Base-by-base conservation (phyloP, 2,888 invertebrate species). In the Yponomeuta cagnagella region DNA sequence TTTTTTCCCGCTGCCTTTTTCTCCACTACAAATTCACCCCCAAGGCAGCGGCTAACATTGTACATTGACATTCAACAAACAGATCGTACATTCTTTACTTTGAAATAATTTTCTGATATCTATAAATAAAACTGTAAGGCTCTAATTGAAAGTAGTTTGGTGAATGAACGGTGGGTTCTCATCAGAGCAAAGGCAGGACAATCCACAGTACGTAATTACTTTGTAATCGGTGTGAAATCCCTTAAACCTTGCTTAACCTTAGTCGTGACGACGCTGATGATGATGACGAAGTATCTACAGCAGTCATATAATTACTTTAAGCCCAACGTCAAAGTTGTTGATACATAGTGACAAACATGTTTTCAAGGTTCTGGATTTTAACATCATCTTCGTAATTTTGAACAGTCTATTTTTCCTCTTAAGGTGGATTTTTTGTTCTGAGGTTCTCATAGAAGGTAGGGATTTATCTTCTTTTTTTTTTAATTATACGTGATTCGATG, bases 291-390 rank as follows among this genome's bases (percentile, higher is more conserved):
- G 12, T 15, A 15, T 15, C 52, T 15, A 5, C 52, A 15, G 52
- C 52, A 15, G 52, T 58, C 52, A 15, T 58, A 58, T 58, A 58
- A 58, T 58, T 58, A 58, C 52, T 43, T 43, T 68, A 23, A 68
- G 48, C 72, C 71, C 65, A 75, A 73, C 74, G 72, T 74, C 73
- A 74, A 70, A 68, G 70, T 58, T 58, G 12, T 58, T 15, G 43
- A 70, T 75, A 71, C 74, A 70, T 74, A 63, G 70, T 76, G 74
- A 76, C 74, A 78, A 76, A 78, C 79, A 75, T 72, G 78, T 80
- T 79, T 78, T 77, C 78, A 79, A 83, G 78, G 79, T 75, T 79
- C 74, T 31, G n/a, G 9, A n/a, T 67, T 43, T 33, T 43, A 23
- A 72, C 72, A 71, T 73, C 65, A 72, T 74, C 73, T 74, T 72